Evolutionary conservation across 2,797 vertebrate species (phyloP).

Genomic region (Megalops cyprinoides): DNA sequence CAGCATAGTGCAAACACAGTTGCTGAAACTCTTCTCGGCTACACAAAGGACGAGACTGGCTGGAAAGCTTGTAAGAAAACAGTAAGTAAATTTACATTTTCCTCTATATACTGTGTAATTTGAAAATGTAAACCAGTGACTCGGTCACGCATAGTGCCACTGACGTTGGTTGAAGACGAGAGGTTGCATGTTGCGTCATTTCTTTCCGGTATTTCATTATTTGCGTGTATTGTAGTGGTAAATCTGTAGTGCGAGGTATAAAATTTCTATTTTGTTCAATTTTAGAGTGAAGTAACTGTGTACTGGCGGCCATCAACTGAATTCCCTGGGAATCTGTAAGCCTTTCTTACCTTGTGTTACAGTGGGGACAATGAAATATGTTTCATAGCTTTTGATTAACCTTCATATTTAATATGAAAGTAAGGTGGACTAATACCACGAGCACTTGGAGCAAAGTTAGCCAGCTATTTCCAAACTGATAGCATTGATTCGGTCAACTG

Average conservation of each 20-base stretch:
- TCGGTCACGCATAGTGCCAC: background rate
- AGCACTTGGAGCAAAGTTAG: too few species aligned
- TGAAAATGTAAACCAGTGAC: background rate
- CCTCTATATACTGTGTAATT: background rate
- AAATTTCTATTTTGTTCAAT: constrained; percentile 35
- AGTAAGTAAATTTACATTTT: constrained; percentile 64
- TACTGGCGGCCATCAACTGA: constrained; percentile 90
- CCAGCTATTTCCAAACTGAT: too few species aligned
- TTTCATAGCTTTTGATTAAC: too few species aligned
- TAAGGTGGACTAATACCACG: too few species aligned
- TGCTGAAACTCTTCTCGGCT: constrained; percentile 73
- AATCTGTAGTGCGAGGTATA: background rate
- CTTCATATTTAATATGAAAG: too few species aligned
- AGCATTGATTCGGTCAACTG: too few species aligned
- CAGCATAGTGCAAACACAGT: constrained; percentile 63
- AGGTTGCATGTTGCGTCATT: background rate
- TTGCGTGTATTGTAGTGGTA: background rate
- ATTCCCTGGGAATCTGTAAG: constrained; percentile 91
- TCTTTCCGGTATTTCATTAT: background rate
- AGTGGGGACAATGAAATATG: too few species aligned
- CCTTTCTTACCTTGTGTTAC: constrained; percentile 6
- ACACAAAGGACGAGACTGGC: constrained; percentile 77
- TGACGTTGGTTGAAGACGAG: background rate
- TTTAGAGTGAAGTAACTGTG: constrained; percentile 83
- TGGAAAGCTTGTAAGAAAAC: constrained; percentile 84